Base-by-base conservation (phyloP, 2,888 invertebrate species). In the Dastarcus helophoroides region DNA sequence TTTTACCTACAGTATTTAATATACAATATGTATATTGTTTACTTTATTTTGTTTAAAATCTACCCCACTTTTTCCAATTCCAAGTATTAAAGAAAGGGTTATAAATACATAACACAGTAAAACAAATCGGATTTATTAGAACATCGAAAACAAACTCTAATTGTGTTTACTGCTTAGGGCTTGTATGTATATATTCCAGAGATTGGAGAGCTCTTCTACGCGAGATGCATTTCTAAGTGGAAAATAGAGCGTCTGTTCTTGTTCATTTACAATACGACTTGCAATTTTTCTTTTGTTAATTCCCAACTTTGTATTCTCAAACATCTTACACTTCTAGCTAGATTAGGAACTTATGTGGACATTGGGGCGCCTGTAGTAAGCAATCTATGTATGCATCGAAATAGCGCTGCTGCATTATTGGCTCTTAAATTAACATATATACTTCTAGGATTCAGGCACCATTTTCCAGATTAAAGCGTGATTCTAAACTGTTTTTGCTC, bases 91-190 rank as follows among this genome's bases (percentile, higher is more conserved):
- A n/a, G n/a, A n/a, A n/a, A n/a, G n/a, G n/a, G n/a, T n/a, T n/a
- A n/a, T n/a, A n/a, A n/a, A n/a, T n/a, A n/a, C n/a, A n/a, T n/a
- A n/a, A n/a, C n/a, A n/a, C n/a, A n/a, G n/a, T n/a, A n/a, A n/a
- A n/a, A n/a, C 46, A 53, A 53, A 53, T 54, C 51, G 49, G 51
- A 56, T 56, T 57, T 54, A 56, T 54, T 51, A 47, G 49, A 53
- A 54, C 50, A 51, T 53, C 54, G 51, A 51, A 52, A 55, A 54
- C 51, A 53, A 53, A 51, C 48, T 46, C 55, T 58, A 57, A 58
- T 57, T 57, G 53, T 55, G 52, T 58, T 58, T 55, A 51, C 54
- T 47, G 48, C 48, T 45, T 44, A 47, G 46, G 48, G 46, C 46
- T 46, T 46, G 48, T 46, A 51, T 51, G 49, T 53, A 53, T 52